Evolutionary conservation across 1,140 invertebrate genomes (phyloP).

Genomic region (Solen grandis): DNA sequence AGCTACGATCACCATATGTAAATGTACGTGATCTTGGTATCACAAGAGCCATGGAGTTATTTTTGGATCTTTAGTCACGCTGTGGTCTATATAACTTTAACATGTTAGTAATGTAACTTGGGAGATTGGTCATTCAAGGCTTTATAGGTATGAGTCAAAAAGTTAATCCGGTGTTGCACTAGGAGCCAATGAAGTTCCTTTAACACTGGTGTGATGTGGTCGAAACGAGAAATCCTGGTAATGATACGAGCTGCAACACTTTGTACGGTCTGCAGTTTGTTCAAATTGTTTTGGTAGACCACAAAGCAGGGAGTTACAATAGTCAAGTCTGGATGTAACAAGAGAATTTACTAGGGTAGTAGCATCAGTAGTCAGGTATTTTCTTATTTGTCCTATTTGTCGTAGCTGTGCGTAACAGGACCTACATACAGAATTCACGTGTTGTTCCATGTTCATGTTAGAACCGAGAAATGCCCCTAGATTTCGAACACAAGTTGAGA

Average conservation of each 20-base stretch:
- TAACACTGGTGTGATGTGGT: not conserved
- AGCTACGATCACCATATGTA: not conserved
- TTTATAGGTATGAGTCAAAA: not conserved
- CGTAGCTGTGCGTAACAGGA: constrained; percentile 29
- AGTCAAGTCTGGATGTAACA: constrained; percentile 47
- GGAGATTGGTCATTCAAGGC: not conserved
- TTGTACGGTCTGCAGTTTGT: too few species aligned
- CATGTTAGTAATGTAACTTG: not conserved
- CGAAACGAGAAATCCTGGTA: not conserved
- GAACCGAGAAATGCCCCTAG: constrained; percentile 31
- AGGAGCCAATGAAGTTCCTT: not conserved
- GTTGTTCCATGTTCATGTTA: constrained; percentile 37
- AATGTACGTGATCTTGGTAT: not conserved
- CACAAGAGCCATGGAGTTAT: not conserved
- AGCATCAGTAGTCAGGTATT: constrained; percentile 23
- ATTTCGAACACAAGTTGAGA: constrained; percentile 23
- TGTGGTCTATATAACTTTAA: not conserved
- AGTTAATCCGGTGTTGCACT: not conserved
- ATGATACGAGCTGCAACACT: too few species aligned
- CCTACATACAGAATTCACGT: constrained; percentile 33
- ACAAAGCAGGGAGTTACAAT: constrained; percentile 25
- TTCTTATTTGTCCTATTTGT: constrained; percentile 41
- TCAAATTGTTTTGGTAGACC: too few species aligned
- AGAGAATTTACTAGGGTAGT: constrained; percentile 39
- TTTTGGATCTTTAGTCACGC: not conserved